phyloP scores from a whole-genome alignment of 2,113 vertebrate genomes.

The Casuarius casuarius region DNA sequence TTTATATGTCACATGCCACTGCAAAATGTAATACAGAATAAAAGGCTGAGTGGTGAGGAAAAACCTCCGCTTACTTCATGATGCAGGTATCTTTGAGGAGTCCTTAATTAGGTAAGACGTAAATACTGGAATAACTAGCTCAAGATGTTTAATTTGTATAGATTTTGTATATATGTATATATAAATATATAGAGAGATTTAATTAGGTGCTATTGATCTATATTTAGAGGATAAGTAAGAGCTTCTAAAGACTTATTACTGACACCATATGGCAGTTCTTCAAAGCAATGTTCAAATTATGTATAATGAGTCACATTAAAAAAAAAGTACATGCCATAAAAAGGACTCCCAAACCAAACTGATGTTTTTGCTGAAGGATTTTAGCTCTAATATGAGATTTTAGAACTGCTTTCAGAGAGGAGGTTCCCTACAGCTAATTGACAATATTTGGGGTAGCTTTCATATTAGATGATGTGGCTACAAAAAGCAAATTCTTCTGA shows the following conservation, averaged over 20 bases:
- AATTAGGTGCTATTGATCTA: slow-evolving; percentile 70
- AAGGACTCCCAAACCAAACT: slow-evolving; percentile 42
- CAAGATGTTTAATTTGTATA: slow-evolving; percentile 32
- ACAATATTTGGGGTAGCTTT: background rate
- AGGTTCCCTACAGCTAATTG: background rate
- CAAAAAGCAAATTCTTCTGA: background rate
- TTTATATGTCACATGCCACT: background rate
- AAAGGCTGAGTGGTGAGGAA: background rate
- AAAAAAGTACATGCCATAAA: slow-evolving; percentile 3
- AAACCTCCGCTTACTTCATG: background rate
- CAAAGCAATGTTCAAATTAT: slow-evolving; percentile 61
- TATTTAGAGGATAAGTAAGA: slow-evolving; percentile 67
- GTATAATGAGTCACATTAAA: slow-evolving; percentile 62
- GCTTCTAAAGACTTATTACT: slow-evolving; percentile 68
- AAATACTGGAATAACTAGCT: slow-evolving; percentile 15
- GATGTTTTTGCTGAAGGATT: background rate
- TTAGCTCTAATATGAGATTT: background rate
- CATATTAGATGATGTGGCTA: background rate
- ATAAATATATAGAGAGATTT: slow-evolving; percentile 55
- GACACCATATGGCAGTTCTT: slow-evolving; percentile 67
- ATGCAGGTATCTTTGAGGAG: background rate
- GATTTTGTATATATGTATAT: background rate
- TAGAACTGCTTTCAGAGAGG: background rate
- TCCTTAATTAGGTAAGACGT: slow-evolving; percentile 38
- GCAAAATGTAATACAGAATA: background rate